Evolutionary conservation across 2,888 invertebrate genomes (phyloP).

Genomic region (Matsumyia berberina): DNA sequence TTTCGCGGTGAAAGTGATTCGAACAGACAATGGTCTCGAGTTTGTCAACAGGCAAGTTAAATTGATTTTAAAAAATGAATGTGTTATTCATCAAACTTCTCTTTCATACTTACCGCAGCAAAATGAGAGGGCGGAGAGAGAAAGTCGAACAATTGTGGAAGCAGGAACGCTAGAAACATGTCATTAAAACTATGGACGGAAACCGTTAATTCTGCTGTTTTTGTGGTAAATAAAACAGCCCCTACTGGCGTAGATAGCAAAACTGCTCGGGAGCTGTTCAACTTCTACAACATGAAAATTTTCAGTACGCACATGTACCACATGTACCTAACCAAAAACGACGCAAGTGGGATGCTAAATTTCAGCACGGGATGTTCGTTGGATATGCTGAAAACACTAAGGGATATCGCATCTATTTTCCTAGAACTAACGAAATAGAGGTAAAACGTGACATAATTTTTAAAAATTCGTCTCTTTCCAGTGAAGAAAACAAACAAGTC

Average conservation of each 20-base stretch:
- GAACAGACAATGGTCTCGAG: slow-evolving; percentile 79
- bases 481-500: not conserved
- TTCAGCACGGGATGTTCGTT: not conserved
- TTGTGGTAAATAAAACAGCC: slow-evolving; percentile 78
- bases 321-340: not conserved
- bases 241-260: too few relatives aligned
- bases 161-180: slow-evolving; percentile 64
- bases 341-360: slow-evolving; percentile 8
- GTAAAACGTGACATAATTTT: not conserved
- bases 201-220: slow-evolving; percentile 80
- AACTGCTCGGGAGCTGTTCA: not conserved
- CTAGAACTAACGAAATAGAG: not conserved
- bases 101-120: slow-evolving; percentile 80
- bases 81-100: slow-evolving; percentile 77
- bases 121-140: slow-evolving; percentile 81
- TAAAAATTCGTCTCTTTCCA: not conserved
- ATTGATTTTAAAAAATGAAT: slow-evolving; percentile 67
- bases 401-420: slow-evolving; percentile 5
- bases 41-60: slow-evolving; percentile 76
- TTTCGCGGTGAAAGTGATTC: slow-evolving; percentile 70
- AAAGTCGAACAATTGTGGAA: slow-evolving; percentile 78
- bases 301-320: not conserved
- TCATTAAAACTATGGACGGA: slow-evolving; percentile 81
- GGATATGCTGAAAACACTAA: too few relatives aligned
- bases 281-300: not conserved